Base-by-base conservation (phyloP, 2,113 vertebrate species). In the Pampusana beccarii region DNA sequence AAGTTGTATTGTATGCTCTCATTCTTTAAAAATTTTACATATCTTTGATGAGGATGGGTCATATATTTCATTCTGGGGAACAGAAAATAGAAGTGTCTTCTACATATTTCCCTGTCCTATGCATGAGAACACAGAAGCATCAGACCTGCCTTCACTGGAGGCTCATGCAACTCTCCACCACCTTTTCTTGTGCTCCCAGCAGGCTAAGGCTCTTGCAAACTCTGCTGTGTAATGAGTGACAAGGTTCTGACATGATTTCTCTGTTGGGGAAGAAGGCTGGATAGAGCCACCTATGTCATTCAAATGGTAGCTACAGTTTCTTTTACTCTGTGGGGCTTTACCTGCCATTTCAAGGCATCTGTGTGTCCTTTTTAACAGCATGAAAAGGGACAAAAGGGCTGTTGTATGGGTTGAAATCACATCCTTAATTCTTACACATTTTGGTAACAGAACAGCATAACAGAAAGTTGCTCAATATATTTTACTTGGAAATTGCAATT, bases 401-500 rank as follows among this genome's bases (percentile, higher is more conserved):
- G 46, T 83, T 94, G 84, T 94, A 81, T 57, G n/a, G 11, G 9
- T 88, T 86, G 87, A 92, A 92, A 90, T 91, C 61, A 88, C 53
- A 72, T 88, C 38, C 67, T 93, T 81, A 71, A 83, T 88, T 96
- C 72, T 90, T 77, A 86, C 56, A 69, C 4, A 2, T 71, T 93
- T 93, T 95, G 85, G 46, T 86, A 92, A 85, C 50, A 92, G 78
- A 79, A 73, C 44, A 74, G n/a, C 77, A 36, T 85, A 97, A 92
- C 86, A 90, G 86, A 95, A 96, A 77, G 65, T 84, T 95, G 44
- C 77, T 94, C 92, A 78, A 85, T 75, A 78, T 92, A 92, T 97
- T 96, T 95, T 82, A 78, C 77, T 85, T 94, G 80, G 85, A 93
- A 96, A 94, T 96, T 87, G 83, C 70, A 92, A 92, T 96, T 97